Evolutionary conservation across 2,797 vertebrate genomes (phyloP).

Genomic region (Australoheros facetus): DNA sequence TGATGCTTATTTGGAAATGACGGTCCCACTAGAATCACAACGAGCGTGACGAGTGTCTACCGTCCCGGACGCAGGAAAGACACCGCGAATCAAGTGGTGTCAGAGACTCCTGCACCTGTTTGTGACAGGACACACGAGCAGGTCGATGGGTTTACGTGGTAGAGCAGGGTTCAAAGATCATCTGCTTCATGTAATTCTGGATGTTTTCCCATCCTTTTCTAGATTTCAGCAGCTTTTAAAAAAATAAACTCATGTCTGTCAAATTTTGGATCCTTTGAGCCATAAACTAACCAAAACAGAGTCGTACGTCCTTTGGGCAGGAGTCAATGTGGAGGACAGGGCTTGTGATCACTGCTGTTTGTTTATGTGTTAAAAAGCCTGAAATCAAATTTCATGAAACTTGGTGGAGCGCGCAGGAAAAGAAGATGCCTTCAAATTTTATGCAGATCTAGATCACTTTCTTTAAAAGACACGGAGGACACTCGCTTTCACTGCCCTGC

Average conservation of each 20-base stretch:
- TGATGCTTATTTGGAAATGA: not conserved
- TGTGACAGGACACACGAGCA: rapidly evolving
- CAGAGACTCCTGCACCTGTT: not conserved
- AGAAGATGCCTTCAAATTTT: too few species aligned
- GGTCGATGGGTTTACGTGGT: not conserved
- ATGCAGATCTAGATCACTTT: not conserved
- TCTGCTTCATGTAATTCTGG: not conserved
- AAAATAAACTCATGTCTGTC: not conserved
- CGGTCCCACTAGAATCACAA: not conserved
- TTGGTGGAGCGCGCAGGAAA: not conserved
- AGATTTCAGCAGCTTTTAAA: not conserved
- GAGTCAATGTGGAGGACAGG: too few species aligned
- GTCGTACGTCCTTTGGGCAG: too few species aligned
- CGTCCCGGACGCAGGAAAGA: not conserved
- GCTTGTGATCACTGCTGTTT: not conserved
- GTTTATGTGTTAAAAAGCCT: not conserved
- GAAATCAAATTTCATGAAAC: not conserved
- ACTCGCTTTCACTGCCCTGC: not conserved
- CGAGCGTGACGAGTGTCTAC: not conserved
- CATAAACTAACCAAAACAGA: not conserved
- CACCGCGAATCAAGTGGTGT: not conserved
- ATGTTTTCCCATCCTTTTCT: not conserved
- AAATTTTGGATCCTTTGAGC: not conserved
- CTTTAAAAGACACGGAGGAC: not conserved
- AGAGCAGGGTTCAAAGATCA: too few species aligned